Evolutionary conservation across 2,113 vertebrate species (phyloP).

Genomic region (Phodopus roborovskii): DNA sequence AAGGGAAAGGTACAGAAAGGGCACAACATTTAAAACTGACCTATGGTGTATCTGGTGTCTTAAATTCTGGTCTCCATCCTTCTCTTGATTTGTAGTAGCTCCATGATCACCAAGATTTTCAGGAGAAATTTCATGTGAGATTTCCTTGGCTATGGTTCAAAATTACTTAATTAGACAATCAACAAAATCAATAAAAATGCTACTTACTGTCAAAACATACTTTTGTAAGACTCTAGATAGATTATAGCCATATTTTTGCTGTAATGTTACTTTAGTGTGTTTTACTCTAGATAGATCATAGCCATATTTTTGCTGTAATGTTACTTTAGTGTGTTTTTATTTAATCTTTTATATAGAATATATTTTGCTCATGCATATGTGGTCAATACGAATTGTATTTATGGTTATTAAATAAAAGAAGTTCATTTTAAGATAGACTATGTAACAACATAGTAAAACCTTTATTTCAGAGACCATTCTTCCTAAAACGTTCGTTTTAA

Average conservation of each 20-base stretch:
- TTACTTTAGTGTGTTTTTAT: background rate
- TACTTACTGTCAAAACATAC: conserved; percentile 4
- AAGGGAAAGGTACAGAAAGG: conserved; percentile 23
- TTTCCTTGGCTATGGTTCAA: conserved; percentile 60
- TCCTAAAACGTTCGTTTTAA: background rate
- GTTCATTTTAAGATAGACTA: background rate
- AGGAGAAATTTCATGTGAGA: conserved; percentile 14
- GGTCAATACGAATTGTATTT: too few relatives aligned
- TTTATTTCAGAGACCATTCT: background rate
- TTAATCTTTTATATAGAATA: background rate
- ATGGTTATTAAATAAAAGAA: too few relatives aligned
- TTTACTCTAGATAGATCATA: background rate
- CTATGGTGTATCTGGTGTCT: conserved; percentile 86
- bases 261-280: background rate
- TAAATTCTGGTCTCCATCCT: conserved; percentile 44
- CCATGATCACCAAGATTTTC: background rate
- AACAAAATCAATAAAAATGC: background rate
- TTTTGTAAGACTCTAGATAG: background rate
- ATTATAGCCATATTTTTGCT: background rate
- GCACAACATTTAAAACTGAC: conserved; percentile 76
- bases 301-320: background rate
- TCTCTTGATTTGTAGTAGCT: conserved; percentile 47
- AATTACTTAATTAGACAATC: conserved; percentile 62
- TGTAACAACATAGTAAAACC: background rate
- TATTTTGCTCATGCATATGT: background rate